These are phyloP conservation scores for Malthinus flaveolus DNA, from an alignment of 2,888 invertebrate species.

Conservation along the genomic window DNA sequence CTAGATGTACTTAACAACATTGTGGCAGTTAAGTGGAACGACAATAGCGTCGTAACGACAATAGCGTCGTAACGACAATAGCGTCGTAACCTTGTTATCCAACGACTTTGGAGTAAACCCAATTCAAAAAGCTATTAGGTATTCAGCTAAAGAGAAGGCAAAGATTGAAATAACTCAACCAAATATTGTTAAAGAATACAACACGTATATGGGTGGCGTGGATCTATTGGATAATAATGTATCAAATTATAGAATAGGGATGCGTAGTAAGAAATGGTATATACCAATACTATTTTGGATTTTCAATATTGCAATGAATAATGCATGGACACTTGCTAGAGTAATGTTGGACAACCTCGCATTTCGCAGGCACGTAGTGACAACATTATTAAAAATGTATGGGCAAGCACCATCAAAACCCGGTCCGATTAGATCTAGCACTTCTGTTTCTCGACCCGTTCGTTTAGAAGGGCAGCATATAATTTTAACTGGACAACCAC, in stretches of 20 bases:
- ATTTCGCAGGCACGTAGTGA: neutral
- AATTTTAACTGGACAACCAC: neutral
- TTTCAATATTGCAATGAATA: neutral
- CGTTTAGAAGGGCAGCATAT: neutral
- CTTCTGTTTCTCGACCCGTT: neutral
- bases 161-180: slow-evolving; percentile 23
- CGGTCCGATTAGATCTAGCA: neutral
- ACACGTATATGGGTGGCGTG: slow-evolving; percentile 27
- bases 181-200: slow-evolving; percentile 16
- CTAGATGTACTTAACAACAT: slow-evolving; percentile 18
- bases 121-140: slow-evolving; percentile 20
- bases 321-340: neutral
- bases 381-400: neutral
- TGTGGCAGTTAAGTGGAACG: slow-evolving; percentile 29
- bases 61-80: slow-evolving; percentile 26
- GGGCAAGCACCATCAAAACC: neutral
- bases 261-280: neutral
- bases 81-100: slow-evolving; percentile 23
- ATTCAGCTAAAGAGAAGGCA: slow-evolving; percentile 21
- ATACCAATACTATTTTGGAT: neutral
- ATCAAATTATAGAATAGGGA: slow-evolving; percentile 12
- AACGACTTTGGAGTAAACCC: slow-evolving; percentile 25
- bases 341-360: neutral
- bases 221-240: slow-evolving; percentile 19
- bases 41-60: slow-evolving; percentile 25